Base-by-base conservation (phyloP, 2,888 invertebrate genomes). In the Coremacera marginata region DNA sequence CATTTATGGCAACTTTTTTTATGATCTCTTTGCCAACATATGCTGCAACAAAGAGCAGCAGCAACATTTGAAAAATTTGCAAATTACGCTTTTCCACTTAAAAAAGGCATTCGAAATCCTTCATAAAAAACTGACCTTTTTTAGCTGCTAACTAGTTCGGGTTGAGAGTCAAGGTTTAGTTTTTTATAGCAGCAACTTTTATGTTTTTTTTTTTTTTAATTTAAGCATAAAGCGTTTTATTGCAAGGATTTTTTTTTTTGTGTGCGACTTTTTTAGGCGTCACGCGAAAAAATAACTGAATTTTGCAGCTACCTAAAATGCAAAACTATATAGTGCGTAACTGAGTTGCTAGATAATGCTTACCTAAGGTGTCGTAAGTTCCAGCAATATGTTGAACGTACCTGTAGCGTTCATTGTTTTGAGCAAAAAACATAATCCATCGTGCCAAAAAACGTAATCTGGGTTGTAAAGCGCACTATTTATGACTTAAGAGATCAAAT, bases 401-500 rank as follows among this genome's bases (percentile, higher is more conserved):
- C 81, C 79, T 75, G 68, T 57, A 49, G 3, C 75, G 44, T 11
- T n/a, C 14, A 44, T 44, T 44, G 44, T 44, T 44, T 55, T 37
- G 70, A 80, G 80, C 83, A 85, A 86, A 86, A 86, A 86, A 86
- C 86, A 82, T 84, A 86, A 86, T 83, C 84, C 84, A 62, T 57
- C 25, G 16, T 14, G 25, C 19, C 19, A 57, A 57, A 57, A 25
- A 57, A 22, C 14, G 19, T 11, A 9, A 25, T 25, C 22, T 25
- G 11, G 57, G 57, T 5, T 22, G 19, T 25, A 57, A 14, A 57
- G 5, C 3, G 22, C 22, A 25, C 22, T 25, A 22, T 57, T 25
- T 57, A 57, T 14, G 11, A 25, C 22, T 25, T 14, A 22, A 25
- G 11, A 57, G 16, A 22, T 22, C 14, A 57, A 25, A 22, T 25